Evolutionary conservation across 2,888 invertebrate species (phyloP).

Genomic region (Pediacus dermestoides): DNA sequence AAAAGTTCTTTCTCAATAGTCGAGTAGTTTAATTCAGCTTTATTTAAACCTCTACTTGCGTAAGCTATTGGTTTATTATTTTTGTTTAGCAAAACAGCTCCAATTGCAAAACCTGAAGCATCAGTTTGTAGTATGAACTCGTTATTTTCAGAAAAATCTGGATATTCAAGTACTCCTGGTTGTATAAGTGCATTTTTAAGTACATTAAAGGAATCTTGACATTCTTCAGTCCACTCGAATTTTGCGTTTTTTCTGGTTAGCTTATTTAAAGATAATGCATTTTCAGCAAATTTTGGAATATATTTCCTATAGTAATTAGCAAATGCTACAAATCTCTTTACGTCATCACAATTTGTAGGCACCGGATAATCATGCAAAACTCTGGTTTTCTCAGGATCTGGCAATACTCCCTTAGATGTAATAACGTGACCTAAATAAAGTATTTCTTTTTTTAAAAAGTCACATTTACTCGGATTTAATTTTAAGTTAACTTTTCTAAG

Average conservation of each 20-base stretch:
- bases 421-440: background rate
- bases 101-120: conserved; percentile 7
- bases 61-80: conserved; percentile 8
- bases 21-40: conserved; percentile 27
- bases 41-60: conserved; percentile 20
- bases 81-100: conserved; percentile 9
- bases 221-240: too few species aligned
- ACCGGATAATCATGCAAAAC: background rate
- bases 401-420: background rate
- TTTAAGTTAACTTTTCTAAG: background rate
- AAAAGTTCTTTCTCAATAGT: conserved; percentile 29
- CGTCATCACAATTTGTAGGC: background rate
- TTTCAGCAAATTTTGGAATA: too few species aligned
- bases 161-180: conserved; percentile 9
- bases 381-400: background rate
- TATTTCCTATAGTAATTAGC: conserved; percentile 4
- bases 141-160: conserved; percentile 11
- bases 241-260: too few species aligned
- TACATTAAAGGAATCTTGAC: too few species aligned
- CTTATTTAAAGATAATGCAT: too few species aligned
- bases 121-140: conserved; percentile 9
- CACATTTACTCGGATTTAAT: background rate
- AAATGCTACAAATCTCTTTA: conserved; percentile 1
- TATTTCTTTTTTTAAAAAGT: background rate
- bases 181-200: conserved; percentile 6